Evolutionary conservation across 2,113 vertebrate species (phyloP).

Genomic region (Rhinogobius similis): DNA sequence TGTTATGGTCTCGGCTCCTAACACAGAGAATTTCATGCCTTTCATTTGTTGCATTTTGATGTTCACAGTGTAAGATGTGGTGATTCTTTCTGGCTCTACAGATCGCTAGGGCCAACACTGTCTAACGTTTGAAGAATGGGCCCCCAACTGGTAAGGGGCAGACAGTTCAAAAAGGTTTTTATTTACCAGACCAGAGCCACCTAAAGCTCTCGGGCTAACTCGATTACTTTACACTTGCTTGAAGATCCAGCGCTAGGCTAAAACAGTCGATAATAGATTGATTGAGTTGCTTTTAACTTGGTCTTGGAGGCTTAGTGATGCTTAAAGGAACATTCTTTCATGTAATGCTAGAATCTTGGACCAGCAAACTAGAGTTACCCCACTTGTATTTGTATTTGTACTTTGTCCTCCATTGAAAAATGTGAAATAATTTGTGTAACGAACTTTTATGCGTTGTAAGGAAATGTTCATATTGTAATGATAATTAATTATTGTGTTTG

Average conservation of each 20-base stretch:
- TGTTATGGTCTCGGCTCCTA: conserved; percentile 28
- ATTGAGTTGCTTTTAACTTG: conserved; percentile 9
- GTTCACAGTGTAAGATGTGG: conserved; percentile 47
- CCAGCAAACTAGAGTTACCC: background rate
- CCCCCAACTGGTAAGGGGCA: conserved; percentile 23
- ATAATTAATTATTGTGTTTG: no score
- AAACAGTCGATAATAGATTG: conserved; percentile 1
- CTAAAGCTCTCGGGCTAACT: conserved; percentile 8
- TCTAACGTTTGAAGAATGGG: conserved; percentile 32
- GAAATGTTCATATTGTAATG: no score
- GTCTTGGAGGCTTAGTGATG: conserved; percentile 7
- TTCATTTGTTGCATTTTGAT: conserved; percentile 66
- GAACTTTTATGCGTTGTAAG: no score
- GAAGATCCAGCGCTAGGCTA: background rate
- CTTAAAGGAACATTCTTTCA: background rate
- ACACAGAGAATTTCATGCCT: conserved; percentile 63
- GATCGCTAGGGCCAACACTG: conserved; percentile 15
- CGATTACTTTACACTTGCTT: conserved; percentile 11
- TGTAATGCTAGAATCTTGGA: background rate
- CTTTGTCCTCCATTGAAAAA: no score
- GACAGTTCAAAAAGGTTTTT: conserved; percentile 33
- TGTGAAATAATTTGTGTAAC: no score
- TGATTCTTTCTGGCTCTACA: conserved; percentile 32
- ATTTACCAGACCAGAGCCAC: conserved; percentile 12
- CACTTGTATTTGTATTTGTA: no score